Conservation (phyloP, 2,797 vertebrate species). For the Rousettus madagascariensis region DNA sequence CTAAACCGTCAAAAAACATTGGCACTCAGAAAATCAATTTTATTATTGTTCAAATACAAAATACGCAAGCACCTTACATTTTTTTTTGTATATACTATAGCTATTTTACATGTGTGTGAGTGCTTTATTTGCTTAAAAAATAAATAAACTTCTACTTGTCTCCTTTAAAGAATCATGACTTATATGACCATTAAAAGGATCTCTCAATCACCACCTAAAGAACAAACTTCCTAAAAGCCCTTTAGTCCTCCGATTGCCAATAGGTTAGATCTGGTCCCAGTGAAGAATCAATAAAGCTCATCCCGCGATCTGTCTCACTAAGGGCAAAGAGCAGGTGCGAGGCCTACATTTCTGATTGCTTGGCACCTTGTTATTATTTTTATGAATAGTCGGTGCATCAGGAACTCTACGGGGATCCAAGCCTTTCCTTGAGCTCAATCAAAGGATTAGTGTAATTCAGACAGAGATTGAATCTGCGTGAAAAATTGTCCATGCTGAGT, state of each 20-base stretch:
- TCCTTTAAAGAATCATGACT: neutral
- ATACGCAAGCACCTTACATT: neutral
- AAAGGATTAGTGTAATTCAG: slow-evolving; percentile 90
- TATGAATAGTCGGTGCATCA: slow-evolving; percentile 83
- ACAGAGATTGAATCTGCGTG: slow-evolving; percentile 86
- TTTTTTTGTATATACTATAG: neutral
- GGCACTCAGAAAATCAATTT: neutral
- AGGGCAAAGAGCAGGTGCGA: slow-evolving; percentile 80
- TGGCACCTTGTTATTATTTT: slow-evolving; percentile 84
- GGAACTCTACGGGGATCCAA: slow-evolving; percentile 82
- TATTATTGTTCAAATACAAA: slow-evolving; percentile 8
- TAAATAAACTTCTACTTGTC: neutral
- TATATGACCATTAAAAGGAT: neutral
- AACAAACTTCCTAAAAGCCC: neutral
- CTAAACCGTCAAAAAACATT: neutral
- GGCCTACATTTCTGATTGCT: slow-evolving; percentile 78
- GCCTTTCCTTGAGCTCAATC: slow-evolving; percentile 87
- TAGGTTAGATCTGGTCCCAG: slow-evolving; percentile 53
- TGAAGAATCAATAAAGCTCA: slow-evolving; percentile 54
- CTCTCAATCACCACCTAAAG: neutral
- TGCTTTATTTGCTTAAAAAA: neutral
- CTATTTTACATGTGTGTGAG: neutral
- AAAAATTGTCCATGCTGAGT: slow-evolving; percentile 88
- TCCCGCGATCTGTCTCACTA: slow-evolving; percentile 69
- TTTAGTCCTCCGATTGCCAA: neutral